Percentiles rank a stretch among this genome's conserved stretches.
phyloP scores from a whole-genome alignment of 64 coral and sea anemone genomes.

The Dendrophyllia cribrosa region DNA sequence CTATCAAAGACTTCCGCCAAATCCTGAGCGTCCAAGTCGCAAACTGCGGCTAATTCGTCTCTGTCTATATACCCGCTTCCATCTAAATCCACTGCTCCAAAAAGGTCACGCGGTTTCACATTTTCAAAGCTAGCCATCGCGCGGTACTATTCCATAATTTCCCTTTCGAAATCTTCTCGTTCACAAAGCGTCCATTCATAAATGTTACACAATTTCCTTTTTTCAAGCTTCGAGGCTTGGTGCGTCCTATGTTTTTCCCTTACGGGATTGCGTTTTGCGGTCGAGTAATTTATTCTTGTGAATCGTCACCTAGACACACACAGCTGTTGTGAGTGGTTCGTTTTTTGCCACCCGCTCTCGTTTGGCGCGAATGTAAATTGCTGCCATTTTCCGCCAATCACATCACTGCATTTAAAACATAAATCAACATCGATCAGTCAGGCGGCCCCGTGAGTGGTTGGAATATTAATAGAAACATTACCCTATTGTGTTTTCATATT shows the following conservation, averaged over 20 bases:
- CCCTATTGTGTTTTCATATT: conserved; percentile 59
- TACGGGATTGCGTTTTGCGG: conserved; percentile 32
- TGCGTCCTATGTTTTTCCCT: conserved; percentile 21
- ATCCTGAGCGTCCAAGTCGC: conserved; percentile 93
- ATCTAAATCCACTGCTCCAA: conserved; percentile 92
- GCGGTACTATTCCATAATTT: conserved; percentile 39
- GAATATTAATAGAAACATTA: conserved; percentile 84
- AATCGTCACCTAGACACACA: conserved; percentile 52
- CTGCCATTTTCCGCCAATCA: conserved; percentile 21
- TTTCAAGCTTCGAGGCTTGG: neutral
- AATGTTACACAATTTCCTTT: neutral
- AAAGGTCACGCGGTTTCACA: conserved; percentile 77
- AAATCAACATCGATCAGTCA: conserved; percentile 63
- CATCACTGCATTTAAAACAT: neutral
- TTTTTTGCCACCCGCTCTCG: conserved; percentile 39
- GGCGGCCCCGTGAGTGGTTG: conserved; percentile 35
- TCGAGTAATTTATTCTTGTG: conserved; percentile 40
- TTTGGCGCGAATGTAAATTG: conserved; percentile 55
- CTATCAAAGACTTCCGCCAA: conserved; percentile 90
- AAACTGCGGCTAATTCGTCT: conserved; percentile 94
- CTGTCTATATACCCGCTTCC: conserved; percentile 94
- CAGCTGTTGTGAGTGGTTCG: conserved; percentile 48
- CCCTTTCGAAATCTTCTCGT: neutral
- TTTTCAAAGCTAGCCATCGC: conserved; percentile 69
- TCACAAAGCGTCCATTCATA: neutral